A percentile compares a stretch with the other conserved stretches of the same genome.
Conservation (phyloP, 1,140 invertebrate genomes). For the Cotesia glomerata region DNA sequence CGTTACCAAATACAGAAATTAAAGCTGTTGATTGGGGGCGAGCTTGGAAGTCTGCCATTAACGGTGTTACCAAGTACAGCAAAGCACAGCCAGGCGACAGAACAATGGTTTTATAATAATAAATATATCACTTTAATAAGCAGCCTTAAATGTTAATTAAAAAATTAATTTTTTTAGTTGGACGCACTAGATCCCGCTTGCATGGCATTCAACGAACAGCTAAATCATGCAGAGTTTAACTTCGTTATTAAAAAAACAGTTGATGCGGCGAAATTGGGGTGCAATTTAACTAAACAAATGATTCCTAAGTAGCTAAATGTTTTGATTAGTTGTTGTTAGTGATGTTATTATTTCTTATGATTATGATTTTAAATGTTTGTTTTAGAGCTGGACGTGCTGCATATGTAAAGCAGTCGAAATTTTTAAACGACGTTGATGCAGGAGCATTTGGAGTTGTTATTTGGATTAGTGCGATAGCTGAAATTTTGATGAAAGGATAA, state of each 20-base stretch:
- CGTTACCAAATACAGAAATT: slow-evolving; percentile 45
- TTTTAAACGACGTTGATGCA: slow-evolving; percentile 68
- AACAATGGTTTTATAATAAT: slow-evolving; percentile 71
- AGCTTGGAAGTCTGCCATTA: slow-evolving; percentile 64
- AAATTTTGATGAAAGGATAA: slow-evolving; percentile 19
- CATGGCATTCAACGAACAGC: slow-evolving; percentile 41
- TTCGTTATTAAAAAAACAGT: slow-evolving; percentile 40
- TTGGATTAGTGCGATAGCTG: slow-evolving; percentile 65
- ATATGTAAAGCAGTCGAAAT: slow-evolving; percentile 65
- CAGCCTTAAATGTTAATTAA: slow-evolving; percentile 20
- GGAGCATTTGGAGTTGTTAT: slow-evolving; percentile 71
- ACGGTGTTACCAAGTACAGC: slow-evolving; percentile 74
- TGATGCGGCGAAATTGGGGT: slow-evolving; percentile 55
- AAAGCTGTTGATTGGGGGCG: slow-evolving; percentile 57
- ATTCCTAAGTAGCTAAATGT: slow-evolving; percentile 58
- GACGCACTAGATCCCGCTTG: slow-evolving; percentile 61
- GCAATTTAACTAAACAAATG: slow-evolving; percentile 66
- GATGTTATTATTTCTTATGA: slow-evolving; percentile 20
- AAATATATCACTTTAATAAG: slow-evolving; percentile 37
- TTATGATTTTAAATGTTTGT: slow-evolving; percentile 12
- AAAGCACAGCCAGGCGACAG: slow-evolving; percentile 76
- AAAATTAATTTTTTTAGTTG: slow-evolving; percentile 48
- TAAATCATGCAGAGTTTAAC: slow-evolving; percentile 7
- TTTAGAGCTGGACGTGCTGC: slow-evolving; percentile 69
- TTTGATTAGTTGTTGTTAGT: neutral